These are phyloP conservation scores for Lates calcarifer DNA, from an alignment of 2,113 vertebrate species.

Conservation along the genomic window DNA sequence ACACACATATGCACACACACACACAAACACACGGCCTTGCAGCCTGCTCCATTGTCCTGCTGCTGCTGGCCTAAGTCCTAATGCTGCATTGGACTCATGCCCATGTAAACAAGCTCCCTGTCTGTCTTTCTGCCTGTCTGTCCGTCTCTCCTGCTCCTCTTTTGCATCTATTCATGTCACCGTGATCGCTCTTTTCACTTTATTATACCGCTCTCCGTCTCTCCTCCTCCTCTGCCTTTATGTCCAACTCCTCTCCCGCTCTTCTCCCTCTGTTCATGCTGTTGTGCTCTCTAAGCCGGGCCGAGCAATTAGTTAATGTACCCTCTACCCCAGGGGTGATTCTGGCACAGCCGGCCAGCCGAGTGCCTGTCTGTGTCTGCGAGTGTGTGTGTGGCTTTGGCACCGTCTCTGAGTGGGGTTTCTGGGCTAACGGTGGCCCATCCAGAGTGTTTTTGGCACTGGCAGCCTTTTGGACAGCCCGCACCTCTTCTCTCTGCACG, in stretches of 20 bases:
- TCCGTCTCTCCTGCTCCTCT: conserved; percentile 28
- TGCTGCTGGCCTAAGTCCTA: conserved; percentile 59
- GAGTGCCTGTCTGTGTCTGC: conserved; percentile 40
- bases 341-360: conserved; percentile 51
- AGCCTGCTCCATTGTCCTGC: conserved; percentile 69
- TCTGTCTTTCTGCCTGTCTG: conserved; percentile 43
- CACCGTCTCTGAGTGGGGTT: conserved; percentile 45
- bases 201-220: conserved; percentile 28
- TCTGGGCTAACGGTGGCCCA: conserved; percentile 47
- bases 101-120: conserved; percentile 65
- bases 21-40: conserved; percentile 53
- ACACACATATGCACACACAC: conserved; percentile 42
- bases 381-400: conserved; percentile 55
- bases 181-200: conserved; percentile 55
- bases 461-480: conserved; percentile 55
- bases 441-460: conserved; percentile 69
- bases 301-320: conserved; percentile 82
- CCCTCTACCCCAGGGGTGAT: conserved; percentile 69
- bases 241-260: conserved; percentile 39
- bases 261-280: conserved; percentile 34
- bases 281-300: conserved; percentile 63
- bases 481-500: conserved; percentile 42
- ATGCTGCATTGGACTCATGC: conserved; percentile 62
- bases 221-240: conserved; percentile 27
- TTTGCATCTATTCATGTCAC: conserved; percentile 44